phyloP scores from a whole-genome alignment of 2,797 vertebrate species.

The Schizopygopsis pylzovi region DNA sequence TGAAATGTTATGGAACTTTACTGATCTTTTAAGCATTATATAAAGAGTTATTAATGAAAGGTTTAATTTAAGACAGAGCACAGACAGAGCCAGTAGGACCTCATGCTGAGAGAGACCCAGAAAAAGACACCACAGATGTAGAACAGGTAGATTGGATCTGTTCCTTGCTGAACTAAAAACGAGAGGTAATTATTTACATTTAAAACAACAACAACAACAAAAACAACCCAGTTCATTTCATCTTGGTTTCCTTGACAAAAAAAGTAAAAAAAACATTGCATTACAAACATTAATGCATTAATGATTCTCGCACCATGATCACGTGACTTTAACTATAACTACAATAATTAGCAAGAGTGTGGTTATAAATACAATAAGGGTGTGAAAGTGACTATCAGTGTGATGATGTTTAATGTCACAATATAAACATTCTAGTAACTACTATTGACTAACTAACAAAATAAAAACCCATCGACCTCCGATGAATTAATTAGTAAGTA shows the following conservation, averaged over 20 bases:
- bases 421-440: too few species aligned
- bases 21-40: not conserved
- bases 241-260: not conserved
- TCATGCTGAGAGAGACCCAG: not conserved
- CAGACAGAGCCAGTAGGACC: not conserved
- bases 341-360: too few species aligned
- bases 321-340: too few species aligned
- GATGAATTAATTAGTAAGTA: too few species aligned
- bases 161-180: not conserved
- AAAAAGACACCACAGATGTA: not conserved
- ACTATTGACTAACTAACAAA: too few species aligned
- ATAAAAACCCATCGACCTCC: too few species aligned
- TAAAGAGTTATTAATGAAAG: not conserved
- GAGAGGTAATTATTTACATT: not conserved
- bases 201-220: not conserved
- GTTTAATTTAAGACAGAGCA: not conserved
- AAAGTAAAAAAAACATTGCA: too few species aligned
- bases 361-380: too few species aligned
- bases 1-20: not conserved
- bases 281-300: not conserved
- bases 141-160: too few species aligned
- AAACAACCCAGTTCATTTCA: not conserved
- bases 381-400: too few species aligned
- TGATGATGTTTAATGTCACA: too few species aligned
- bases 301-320: not conserved